Evolutionary conservation across 2,113 vertebrate genomes (phyloP), one percentile per base, ranked within the genome.

Genomic region (Centropus bengalensis): DNA sequence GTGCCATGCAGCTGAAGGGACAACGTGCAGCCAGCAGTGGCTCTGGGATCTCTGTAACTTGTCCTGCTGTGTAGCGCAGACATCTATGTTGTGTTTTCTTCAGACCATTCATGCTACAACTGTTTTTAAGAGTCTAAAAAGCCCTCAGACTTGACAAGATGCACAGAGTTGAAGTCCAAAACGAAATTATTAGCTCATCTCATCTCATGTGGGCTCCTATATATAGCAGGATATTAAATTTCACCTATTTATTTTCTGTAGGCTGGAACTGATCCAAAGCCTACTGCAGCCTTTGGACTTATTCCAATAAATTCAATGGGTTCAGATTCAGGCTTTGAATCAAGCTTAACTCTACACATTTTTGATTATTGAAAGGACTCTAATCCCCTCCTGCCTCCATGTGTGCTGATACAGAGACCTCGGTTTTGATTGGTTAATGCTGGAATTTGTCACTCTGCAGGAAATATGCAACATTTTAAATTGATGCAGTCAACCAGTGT

Each of bases 1-100:
- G n/a, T 80, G 92, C 95, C 95, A 93, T 32, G 93, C 94, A 94
- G 93, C 90, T 90, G 92, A 93, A 60, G 70, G 59, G 63, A 88
- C 82, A 89, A 68, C 38, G 5, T 69, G 75, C 75, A 80, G 88
- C 19, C 85, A 59, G 79, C 78, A 71, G 74, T 36, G 78, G 52
- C 69, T 71, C 82, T 85, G 87, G n/a, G 51, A 63, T 88, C 82
- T 60, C 75, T 91, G 54, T 18, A 73, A 52, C 55, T 30, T 38
- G 40, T 18, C 79, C 85, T 4, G 18, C 75, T 82, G 79, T 2
- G 42, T 18, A 33, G 40, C 4, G 49, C 26, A 85, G 88, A 85
- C 5, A 2, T 89, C 68, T 86, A 93, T 55, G 54, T 70, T 74
- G 63, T 78, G 69, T 93, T 95, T 85, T 83, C 85, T 93, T 82